Percentiles rank a stretch among this genome's conserved stretches.
Evolutionary conservation across 2,888 invertebrate genomes (phyloP).

Genomic region (Chymomyza fuscimana): DNA sequence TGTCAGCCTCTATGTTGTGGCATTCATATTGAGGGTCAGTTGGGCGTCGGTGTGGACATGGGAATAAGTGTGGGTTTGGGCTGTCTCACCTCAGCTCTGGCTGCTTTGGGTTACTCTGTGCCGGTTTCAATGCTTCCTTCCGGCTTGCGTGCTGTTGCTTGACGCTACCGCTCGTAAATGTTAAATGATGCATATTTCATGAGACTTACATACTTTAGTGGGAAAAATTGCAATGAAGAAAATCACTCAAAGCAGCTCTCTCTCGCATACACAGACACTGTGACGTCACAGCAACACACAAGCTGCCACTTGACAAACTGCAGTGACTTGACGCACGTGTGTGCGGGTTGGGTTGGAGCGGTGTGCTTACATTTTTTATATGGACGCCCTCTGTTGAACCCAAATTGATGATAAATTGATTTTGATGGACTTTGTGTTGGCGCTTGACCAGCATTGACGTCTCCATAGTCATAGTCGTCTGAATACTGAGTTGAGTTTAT

Average conservation of each 20-base stretch:
- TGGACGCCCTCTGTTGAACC: neutral
- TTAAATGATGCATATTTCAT: slow-evolving; percentile 69
- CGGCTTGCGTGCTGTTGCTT: slow-evolving; percentile 2
- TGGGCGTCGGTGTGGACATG: neutral
- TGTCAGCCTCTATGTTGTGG: slow-evolving; percentile 63
- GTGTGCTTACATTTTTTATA: neutral
- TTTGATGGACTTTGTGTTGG: slow-evolving; percentile 35
- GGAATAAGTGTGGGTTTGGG: too few relatives aligned
- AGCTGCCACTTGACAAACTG: slow-evolving; percentile 6
- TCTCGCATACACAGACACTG: neutral
- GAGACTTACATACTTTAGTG: slow-evolving; percentile 42
- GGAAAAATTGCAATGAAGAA: slow-evolving; percentile 45
- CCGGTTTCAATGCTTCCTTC: slow-evolving; percentile 10
- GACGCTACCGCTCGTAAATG: slow-evolving; percentile 40
- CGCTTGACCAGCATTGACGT: neutral
- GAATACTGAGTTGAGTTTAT: slow-evolving; percentile 1
- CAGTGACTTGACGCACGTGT: neutral
- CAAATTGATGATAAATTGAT: slow-evolving; percentile 49
- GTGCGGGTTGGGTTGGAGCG: too few relatives aligned
- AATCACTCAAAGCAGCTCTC: slow-evolving; percentile 39
- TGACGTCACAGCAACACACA: neutral
- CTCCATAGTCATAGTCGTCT: neutral
- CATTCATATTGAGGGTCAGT: slow-evolving; percentile 55
- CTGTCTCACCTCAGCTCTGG: neutral
- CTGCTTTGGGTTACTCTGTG: slow-evolving; percentile 1